Percentiles rank a stretch among this genome's conserved stretches.
phyloP scores from a whole-genome alignment of 30 jellyfish, hydroid and myxozoan genomes.

The Cassiopea xamachana region DNA sequence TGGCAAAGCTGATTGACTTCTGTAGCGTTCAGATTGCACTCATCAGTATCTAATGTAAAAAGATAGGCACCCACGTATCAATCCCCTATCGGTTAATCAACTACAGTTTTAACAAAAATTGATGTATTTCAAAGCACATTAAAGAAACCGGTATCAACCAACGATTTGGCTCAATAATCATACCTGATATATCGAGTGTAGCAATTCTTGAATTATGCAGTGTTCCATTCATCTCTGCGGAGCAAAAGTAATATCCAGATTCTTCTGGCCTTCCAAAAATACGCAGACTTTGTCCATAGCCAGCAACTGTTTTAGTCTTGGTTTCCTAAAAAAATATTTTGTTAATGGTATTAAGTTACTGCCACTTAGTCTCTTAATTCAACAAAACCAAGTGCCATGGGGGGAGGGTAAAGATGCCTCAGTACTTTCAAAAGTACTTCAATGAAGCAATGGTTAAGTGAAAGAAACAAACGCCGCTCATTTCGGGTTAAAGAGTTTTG shows the following conservation, averaged over 20 bases:
- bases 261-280: slow-evolving; percentile 81
- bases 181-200: slow-evolving; percentile 87
- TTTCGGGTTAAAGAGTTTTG: too few relatives aligned
- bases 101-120: not conserved
- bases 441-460: too few relatives aligned
- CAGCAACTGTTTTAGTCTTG: slow-evolving; percentile 17
- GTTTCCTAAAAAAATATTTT: slow-evolving; percentile 22
- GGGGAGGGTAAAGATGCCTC: too few relatives aligned
- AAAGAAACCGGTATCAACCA: not conserved
- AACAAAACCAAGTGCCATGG: too few relatives aligned
- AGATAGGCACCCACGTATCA: too few relatives aligned
- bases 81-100: too few relatives aligned
- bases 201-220: slow-evolving; percentile 68
- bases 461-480: too few relatives aligned
- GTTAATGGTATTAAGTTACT: not conserved
- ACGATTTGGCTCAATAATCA: not conserved
- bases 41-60: slow-evolving; percentile 45
- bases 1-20: slow-evolving; percentile 53
- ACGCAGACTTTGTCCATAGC: not conserved
- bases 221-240: slow-evolving; percentile 71
- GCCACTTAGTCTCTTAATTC: too few relatives aligned
- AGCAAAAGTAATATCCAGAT: slow-evolving; percentile 89
- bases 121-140: not conserved
- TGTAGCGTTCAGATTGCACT: slow-evolving; percentile 39
- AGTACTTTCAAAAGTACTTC: too few relatives aligned